These are phyloP conservation scores for Kobus ellipsiprymnus DNA, from an alignment of 2,113 vertebrate species.

Conservation along the genomic window DNA sequence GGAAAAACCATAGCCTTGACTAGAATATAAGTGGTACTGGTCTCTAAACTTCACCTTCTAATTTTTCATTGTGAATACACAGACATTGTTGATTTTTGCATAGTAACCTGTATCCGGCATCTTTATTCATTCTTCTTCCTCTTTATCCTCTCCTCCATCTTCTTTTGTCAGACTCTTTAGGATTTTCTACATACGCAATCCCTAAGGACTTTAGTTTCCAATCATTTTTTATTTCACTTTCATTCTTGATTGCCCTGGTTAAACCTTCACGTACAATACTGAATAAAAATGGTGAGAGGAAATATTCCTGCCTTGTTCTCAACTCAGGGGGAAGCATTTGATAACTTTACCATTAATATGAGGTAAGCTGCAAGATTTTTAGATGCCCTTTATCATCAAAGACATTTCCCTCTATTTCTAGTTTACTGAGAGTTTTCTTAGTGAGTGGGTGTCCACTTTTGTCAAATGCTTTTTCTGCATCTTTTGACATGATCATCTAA, in stretches of 20 bases:
- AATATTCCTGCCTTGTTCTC: neutral
- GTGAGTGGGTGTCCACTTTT: neutral
- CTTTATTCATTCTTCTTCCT: no score
- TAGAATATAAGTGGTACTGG: neutral
- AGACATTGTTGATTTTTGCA: neutral
- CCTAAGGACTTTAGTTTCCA: neutral
- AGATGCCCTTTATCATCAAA: accelerated
- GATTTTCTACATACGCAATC: neutral
- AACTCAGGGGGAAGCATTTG: neutral
- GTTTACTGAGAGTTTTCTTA: neutral
- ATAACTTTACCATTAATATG: neutral
- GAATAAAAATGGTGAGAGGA: no score
- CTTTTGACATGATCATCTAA: neutral
- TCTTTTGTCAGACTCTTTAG: neutral
- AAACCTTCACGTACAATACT: neutral
- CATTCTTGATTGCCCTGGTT: neutral
- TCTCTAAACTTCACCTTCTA: neutral
- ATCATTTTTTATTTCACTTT: neutral
- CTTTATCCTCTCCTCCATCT: neutral
- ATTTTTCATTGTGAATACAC: neutral
- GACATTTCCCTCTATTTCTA: neutral
- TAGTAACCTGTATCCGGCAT: neutral
- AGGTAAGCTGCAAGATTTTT: accelerated
- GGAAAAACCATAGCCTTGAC: no score
- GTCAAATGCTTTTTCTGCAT: neutral